These are phyloP conservation scores for Poeciliopsis turneri DNA, from an alignment of 2,797 vertebrate species.

Conservation along the genomic window DNA sequence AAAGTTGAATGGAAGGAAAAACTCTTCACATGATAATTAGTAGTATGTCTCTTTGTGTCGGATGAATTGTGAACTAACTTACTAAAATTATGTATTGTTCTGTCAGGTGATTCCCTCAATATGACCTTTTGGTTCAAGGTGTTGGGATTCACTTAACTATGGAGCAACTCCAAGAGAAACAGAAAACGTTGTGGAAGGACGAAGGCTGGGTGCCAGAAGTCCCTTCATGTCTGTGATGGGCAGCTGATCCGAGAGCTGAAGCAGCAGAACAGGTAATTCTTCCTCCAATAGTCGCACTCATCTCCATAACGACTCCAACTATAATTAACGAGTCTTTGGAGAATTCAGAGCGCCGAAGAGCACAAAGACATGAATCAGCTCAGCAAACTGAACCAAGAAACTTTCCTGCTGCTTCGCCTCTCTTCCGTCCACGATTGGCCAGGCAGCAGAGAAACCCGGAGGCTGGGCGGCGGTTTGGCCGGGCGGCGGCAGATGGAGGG, in stretches of 20 bases:
- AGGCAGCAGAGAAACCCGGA: constrained; percentile 21
- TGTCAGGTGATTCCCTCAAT: background rate
- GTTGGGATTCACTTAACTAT: background rate
- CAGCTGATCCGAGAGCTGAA: constrained; percentile 70
- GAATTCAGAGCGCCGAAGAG: constrained; percentile 54
- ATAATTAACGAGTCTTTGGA: constrained; percentile 73
- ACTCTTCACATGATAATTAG: background rate
- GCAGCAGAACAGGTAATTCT: constrained; percentile 68
- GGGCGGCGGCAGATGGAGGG: constrained; percentile 27
- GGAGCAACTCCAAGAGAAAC: constrained; percentile 17
- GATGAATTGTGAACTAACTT: no score
- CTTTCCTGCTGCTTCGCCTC: constrained; percentile 19
- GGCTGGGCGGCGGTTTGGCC: constrained; percentile 35
- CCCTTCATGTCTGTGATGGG: constrained; percentile 64
- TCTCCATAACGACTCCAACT: constrained; percentile 71
- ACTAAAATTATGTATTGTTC: background rate
- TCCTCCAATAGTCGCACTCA: constrained; percentile 68
- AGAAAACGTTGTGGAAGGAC: constrained; percentile 41
- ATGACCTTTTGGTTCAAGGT: constrained; percentile 5
- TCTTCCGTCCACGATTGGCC: background rate
- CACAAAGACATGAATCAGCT: constrained; percentile 26
- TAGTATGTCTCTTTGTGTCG: background rate
- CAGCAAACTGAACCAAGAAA: constrained; percentile 38
- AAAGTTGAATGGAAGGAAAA: background rate
- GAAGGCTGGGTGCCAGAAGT: constrained; percentile 45